Evolutionary conservation across 2,113 vertebrate species (phyloP).

Genomic region (Macaca nemestrina): DNA sequence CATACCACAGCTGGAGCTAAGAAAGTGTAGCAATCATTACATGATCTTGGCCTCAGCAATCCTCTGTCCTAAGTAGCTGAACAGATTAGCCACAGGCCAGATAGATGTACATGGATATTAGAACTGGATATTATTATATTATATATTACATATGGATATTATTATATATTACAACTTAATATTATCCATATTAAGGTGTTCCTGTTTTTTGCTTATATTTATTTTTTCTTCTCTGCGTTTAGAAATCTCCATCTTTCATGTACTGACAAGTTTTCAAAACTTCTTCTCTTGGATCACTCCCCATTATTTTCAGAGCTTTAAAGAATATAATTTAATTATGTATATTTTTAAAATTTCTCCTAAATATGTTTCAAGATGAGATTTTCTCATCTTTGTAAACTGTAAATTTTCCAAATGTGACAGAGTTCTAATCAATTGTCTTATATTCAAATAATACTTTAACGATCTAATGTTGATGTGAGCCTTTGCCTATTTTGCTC

Average conservation of each 20-base stretch:
- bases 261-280: neutral
- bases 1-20: neutral
- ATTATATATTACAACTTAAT: too few relatives aligned
- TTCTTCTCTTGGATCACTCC: neutral
- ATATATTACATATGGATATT: too few relatives aligned
- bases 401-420: neutral
- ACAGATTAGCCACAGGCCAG: neutral
- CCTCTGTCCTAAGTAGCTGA: neutral
- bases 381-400: neutral
- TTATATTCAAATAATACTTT: neutral
- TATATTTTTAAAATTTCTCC: neutral
- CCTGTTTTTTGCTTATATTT: neutral
- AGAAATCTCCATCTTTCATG: neutral
- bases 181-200: neutral
- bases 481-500: neutral
- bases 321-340: neutral
- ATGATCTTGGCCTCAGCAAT: neutral
- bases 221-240: neutral
- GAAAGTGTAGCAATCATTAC: neutral
- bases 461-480: neutral
- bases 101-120: neutral
- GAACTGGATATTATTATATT: too few relatives aligned
- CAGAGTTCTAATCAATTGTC: neutral
- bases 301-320: constrained; percentile 12
- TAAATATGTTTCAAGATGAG: neutral